Percentiles rank a stretch among this genome's conserved stretches.
Evolutionary conservation across 2,797 vertebrate genomes (phyloP).

Genomic region (Bradypodion ventrale): DNA sequence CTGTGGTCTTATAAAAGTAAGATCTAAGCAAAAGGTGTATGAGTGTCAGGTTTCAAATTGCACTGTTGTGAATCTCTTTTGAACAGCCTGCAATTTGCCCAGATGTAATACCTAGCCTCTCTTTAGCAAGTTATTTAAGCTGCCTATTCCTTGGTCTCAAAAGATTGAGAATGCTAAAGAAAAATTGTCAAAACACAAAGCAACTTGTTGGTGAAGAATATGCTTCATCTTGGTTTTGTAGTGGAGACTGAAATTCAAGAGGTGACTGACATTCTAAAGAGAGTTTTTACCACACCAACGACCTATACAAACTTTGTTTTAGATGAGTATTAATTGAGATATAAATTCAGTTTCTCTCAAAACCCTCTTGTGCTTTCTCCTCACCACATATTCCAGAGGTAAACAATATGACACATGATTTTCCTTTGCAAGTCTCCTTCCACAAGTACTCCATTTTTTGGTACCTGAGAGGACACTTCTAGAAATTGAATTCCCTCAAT

Average conservation of each 20-base stretch:
- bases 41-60: background rate
- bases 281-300: background rate
- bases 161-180: background rate
- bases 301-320: background rate
- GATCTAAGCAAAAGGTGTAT: slow-evolving; percentile 14
- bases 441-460: too few species aligned
- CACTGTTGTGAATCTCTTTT: background rate
- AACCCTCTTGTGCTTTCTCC: background rate
- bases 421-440: too few species aligned
- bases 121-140: background rate
- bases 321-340: background rate
- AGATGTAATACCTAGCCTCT: background rate
- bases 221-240: background rate
- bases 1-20: slow-evolving; percentile 3
- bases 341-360: background rate
- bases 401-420: too few species aligned
- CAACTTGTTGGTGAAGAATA: background rate
- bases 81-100: background rate
- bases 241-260: too few species aligned
- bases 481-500: too few species aligned
- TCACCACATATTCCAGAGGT: too few species aligned
- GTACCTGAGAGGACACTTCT: too few species aligned
- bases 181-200: background rate
- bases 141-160: background rate
- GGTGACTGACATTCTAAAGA: background rate